Evolutionary conservation across 2,797 vertebrate genomes (phyloP).

Genomic region (Rhincodon typus): DNA sequence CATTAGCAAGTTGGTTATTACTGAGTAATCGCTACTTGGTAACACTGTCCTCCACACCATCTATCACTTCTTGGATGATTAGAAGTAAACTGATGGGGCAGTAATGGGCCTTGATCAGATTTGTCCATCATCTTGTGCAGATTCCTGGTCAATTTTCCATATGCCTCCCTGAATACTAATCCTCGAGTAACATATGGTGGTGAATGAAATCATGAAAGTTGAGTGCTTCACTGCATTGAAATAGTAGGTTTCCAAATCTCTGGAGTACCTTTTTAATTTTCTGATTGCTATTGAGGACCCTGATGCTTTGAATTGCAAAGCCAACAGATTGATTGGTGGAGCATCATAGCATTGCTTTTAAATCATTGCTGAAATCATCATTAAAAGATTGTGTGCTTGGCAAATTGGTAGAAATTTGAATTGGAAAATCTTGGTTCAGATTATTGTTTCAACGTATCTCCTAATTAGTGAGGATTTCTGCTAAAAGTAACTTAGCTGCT

Average conservation of each 20-base stretch:
- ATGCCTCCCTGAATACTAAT: background rate
- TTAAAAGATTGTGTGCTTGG: background rate
- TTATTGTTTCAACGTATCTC: background rate
- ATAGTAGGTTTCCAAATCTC: too few species aligned
- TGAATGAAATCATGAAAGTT: background rate
- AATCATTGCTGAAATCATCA: background rate
- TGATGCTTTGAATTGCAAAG: background rate
- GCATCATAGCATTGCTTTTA: background rate
- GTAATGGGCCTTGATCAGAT: background rate
- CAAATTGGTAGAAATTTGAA: background rate
- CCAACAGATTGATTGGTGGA: background rate
- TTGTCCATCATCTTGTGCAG: background rate
- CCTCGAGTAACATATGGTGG: background rate
- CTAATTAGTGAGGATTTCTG: background rate
- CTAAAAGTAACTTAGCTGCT: background rate
- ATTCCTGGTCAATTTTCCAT: background rate
- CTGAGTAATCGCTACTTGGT: background rate
- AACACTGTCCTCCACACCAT: background rate
- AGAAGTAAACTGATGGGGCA: background rate
- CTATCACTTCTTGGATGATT: background rate
- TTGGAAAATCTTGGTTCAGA: background rate
- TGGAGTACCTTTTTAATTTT: background rate
- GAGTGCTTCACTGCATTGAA: background rate
- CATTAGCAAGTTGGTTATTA: background rate
- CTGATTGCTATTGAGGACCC: background rate